These are phyloP conservation scores for Marcusenius ussheri DNA, from an alignment of 2,113 vertebrate genomes.

Conservation along the genomic window DNA sequence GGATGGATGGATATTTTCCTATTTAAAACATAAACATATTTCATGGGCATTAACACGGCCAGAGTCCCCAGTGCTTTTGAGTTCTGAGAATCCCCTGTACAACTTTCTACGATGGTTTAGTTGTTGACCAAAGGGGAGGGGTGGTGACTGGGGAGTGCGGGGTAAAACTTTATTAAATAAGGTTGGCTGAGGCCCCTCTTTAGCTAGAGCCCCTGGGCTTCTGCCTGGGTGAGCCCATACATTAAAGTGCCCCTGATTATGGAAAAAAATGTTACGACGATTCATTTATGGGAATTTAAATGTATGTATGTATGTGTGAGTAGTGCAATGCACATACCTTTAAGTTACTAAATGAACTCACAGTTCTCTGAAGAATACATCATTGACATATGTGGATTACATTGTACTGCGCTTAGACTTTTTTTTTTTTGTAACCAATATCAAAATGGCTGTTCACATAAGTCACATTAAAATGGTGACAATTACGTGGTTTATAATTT, in stretches of 20 bases:
- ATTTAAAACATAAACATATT: too few species aligned
- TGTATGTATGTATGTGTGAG: background rate
- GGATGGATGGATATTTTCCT: background rate
- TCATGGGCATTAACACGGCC: too few species aligned
- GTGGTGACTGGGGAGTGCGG: background rate
- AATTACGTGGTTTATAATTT: slow-evolving; percentile 13
- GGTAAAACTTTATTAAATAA: background rate
- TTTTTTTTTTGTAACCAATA: background rate
- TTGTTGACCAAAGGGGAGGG: background rate
- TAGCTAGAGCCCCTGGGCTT: background rate
- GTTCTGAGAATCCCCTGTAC: background rate
- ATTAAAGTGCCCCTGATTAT: background rate
- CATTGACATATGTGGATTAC: background rate
- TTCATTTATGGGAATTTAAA: background rate
- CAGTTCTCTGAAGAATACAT: background rate
- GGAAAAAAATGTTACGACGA: background rate
- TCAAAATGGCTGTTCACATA: slow-evolving; percentile 5
- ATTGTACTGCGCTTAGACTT: background rate
- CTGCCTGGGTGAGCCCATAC: background rate
- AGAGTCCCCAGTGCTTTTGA: too few species aligned
- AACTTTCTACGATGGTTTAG: background rate
- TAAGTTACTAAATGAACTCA: background rate
- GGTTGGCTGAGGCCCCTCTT: background rate
- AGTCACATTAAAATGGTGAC: slow-evolving; percentile 9
- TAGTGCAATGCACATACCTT: background rate